Evolutionary conservation across 2,113 vertebrate species (phyloP).

Genomic region (Chaetorhynchus papuensis): DNA sequence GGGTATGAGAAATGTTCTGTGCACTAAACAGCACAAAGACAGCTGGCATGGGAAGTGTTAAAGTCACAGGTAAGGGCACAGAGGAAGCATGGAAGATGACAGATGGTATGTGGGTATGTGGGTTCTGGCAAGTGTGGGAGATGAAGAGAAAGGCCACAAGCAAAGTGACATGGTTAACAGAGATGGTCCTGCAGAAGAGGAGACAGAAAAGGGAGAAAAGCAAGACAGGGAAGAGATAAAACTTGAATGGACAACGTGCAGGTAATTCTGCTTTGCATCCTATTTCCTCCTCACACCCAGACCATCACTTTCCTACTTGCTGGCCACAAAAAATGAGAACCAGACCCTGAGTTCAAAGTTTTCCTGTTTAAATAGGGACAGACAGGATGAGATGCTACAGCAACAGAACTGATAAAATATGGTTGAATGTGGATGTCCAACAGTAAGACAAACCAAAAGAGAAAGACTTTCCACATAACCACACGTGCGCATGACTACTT

Average conservation of each 20-base stretch:
- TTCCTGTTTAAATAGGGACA: not conserved
- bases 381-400: not conserved
- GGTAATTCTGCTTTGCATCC: not conserved
- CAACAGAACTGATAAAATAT: not conserved
- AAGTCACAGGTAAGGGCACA: not conserved
- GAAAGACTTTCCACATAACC: not conserved
- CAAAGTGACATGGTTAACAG: not conserved
- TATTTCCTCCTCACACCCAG: not conserved
- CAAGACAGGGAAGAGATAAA: not conserved
- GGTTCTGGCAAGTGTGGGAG: not conserved
- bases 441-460: not conserved
- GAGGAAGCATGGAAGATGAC: not conserved
- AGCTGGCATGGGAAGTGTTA: not conserved
- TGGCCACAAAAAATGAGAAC: not conserved
- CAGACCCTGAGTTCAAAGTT: not conserved
- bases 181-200: not conserved
- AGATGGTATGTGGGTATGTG: not conserved
- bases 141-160: not conserved
- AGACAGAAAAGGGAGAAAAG: not conserved
- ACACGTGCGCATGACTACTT: fast-evolving
- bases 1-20: not conserved
- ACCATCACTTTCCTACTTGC: not conserved
- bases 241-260: not conserved
- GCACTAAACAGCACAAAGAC: not conserved
- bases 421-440: too few species aligned